These are phyloP conservation scores for Cebidichthys violaceus DNA, from an alignment of 2,113 vertebrate species.

Conservation along the genomic window DNA sequence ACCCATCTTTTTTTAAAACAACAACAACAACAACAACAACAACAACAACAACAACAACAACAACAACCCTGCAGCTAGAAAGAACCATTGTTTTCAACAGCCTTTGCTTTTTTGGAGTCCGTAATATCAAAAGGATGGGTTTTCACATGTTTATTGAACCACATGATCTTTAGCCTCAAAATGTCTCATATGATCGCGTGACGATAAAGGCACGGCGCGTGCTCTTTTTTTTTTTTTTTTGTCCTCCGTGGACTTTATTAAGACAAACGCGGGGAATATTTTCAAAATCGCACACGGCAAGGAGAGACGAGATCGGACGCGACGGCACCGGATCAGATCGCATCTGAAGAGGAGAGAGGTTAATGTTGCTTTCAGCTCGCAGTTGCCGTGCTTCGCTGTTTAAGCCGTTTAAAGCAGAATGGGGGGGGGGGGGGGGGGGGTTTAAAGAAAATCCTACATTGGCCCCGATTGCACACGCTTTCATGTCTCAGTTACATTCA, in stretches of 20 bases:
- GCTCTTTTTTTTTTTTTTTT: conserved; percentile 28
- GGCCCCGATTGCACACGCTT: conserved; percentile 3
- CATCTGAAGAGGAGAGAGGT: conserved; percentile 31
- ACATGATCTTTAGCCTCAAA: conserved; percentile 44
- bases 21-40: conserved; percentile 9
- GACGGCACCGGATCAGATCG: conserved; percentile 57
- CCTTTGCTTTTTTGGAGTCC: conserved; percentile 44
- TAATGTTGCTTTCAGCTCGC: conserved; percentile 22
- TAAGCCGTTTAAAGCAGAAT: conserved; percentile 35
- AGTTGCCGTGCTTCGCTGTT: background rate
- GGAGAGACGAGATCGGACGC: conserved; percentile 30
- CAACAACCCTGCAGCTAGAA: conserved; percentile 19
- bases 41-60: conserved; percentile 4
- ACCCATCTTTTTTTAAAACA: background rate
- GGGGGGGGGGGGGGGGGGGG: no score
- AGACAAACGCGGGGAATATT: conserved; percentile 15
- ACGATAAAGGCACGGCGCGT: background rate
- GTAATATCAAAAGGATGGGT: background rate
- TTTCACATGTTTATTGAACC: conserved; percentile 27
- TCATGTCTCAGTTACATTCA: conserved; percentile 11
- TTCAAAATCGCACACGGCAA: background rate
- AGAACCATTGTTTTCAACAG: conserved; percentile 3
- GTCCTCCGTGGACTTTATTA: conserved; percentile 1
- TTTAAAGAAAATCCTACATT: conserved; percentile 43
- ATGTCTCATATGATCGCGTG: conserved; percentile 18